A percentile compares a stretch with the other conserved stretches of the same genome.
These are phyloP conservation scores for Terebella lapidaria DNA, from an alignment of 2,888 invertebrate genomes.

Conservation along the genomic window DNA sequence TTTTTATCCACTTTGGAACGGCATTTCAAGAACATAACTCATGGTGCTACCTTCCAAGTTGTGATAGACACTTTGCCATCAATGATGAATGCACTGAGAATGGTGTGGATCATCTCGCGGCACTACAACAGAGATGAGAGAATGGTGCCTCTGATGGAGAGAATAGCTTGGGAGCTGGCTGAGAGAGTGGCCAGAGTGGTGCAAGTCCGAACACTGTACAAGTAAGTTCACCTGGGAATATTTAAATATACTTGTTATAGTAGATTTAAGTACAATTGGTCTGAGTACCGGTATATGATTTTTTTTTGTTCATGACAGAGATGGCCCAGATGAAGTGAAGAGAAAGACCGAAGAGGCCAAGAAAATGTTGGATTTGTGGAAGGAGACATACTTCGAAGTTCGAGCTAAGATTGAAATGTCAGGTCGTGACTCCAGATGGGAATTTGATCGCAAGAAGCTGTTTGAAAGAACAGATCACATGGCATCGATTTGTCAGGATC, in stretches of 20 bases:
- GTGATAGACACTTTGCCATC: constrained; percentile 71
- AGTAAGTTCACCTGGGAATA: constrained; percentile 60
- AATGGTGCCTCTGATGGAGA: constrained; percentile 76
- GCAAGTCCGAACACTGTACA: constrained; percentile 69
- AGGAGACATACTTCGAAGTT: constrained; percentile 52
- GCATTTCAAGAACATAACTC: constrained; percentile 71
- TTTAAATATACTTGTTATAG: neutral
- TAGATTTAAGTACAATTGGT: too few relatives aligned
- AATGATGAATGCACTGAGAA: constrained; percentile 76
- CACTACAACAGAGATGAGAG: constrained; percentile 80
- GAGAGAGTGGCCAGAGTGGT: constrained; percentile 71
- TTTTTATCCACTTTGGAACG: constrained; percentile 71
- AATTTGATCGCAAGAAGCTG: constrained; percentile 76
- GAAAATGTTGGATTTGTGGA: constrained; percentile 71
- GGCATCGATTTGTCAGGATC: constrained; percentile 71
- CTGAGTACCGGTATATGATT: too few relatives aligned
- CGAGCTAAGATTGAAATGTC: constrained; percentile 79
- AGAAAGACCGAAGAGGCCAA: constrained; percentile 61
- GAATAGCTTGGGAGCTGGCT: constrained; percentile 77
- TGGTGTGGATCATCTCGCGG: constrained; percentile 86
- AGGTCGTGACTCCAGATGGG: constrained; percentile 82
- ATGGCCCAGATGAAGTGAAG: constrained; percentile 51
- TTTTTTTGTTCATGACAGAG: too few relatives aligned
- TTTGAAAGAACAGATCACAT: constrained; percentile 84
- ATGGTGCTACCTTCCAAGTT: constrained; percentile 66